Evolutionary conservation across 92 coral and sea anemone genomes (phyloP).

Genomic region (Metridium senile): DNA sequence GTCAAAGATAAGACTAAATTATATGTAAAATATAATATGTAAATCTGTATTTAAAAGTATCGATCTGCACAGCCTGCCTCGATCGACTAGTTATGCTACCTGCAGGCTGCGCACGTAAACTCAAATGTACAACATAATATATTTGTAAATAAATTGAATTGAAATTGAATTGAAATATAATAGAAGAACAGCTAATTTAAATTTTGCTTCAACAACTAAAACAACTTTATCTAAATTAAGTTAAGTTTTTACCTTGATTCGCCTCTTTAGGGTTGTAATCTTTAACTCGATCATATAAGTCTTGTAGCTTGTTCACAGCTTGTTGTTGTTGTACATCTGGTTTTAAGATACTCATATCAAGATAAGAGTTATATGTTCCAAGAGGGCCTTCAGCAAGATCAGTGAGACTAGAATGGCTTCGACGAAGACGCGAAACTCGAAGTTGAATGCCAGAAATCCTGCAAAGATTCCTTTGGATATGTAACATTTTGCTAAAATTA

Average conservation of each 20-base stretch:
- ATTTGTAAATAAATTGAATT: too few relatives aligned
- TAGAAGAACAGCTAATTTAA: neutral
- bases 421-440: neutral
- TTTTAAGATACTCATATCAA: constrained; percentile 40
- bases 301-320: constrained; percentile 55
- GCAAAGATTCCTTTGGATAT: neutral
- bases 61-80: too few relatives aligned
- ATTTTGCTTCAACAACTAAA: neutral
- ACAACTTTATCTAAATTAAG: neutral
- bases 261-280: constrained; percentile 28
- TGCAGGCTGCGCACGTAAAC: neutral
- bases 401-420: neutral
- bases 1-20: too few relatives aligned
- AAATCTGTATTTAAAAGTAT: too few relatives aligned
- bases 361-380: constrained; percentile 46
- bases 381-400: constrained; percentile 44
- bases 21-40: neutral
- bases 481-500: neutral
- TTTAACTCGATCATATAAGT: constrained; percentile 52
- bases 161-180: neutral
- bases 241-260: neutral
- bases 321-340: constrained; percentile 55
- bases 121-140: neutral
- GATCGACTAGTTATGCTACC: neutral
- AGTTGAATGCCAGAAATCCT: neutral